Evolutionary conservation across 2,888 invertebrate species (phyloP), one percentile per base, ranked within the genome.

Genomic region (Coleophora deauratella): DNA sequence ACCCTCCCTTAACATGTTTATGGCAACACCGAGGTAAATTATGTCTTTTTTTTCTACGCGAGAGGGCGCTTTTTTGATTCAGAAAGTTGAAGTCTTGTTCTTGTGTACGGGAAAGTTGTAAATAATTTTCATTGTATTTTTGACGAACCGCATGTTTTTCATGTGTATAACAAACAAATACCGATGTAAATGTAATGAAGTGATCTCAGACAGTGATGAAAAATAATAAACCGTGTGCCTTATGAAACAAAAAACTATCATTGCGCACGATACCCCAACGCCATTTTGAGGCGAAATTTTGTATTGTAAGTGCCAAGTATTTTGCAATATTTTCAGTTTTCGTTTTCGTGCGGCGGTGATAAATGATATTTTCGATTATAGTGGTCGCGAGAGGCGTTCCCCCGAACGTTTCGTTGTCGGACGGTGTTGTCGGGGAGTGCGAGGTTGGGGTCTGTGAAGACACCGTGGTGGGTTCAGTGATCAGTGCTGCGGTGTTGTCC

Each of bases 221-320:
- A 74, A 67, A 63, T 61, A 60, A 52, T 68, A 69, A 62, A 69
- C 61, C 58, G 67, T 69, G 78, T 77, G 70, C 72, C 71, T 61
- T 74, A 73, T 74, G 74, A 82, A 82, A 81, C 82, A 80, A 84
- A 85, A 85, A 85, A 78, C 85, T 78, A 80, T 82, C 82, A 78
- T 80, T 81, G 80, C 86, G 84, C 86, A 86, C 84, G 86, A 82
- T 82, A 81, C 73, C 69, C 67, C 75, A 85, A 85, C 87, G 87
- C 87, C 87, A 87, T 87, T 86, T 87, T 87, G 87, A 86, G 84
- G 86, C 86, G 82, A 86, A 86, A 82, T 81, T 84, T 86, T 84
- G 77, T 84, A 79, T 57, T 84, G 86, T 87, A 86, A 87, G 87
- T 86, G 85, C 81, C 84, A 86, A 82, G 82, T 84, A 84, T 80